Base-by-base conservation (phyloP, 1,140 invertebrate genomes). In the Pectinophora gossypiella region DNA sequence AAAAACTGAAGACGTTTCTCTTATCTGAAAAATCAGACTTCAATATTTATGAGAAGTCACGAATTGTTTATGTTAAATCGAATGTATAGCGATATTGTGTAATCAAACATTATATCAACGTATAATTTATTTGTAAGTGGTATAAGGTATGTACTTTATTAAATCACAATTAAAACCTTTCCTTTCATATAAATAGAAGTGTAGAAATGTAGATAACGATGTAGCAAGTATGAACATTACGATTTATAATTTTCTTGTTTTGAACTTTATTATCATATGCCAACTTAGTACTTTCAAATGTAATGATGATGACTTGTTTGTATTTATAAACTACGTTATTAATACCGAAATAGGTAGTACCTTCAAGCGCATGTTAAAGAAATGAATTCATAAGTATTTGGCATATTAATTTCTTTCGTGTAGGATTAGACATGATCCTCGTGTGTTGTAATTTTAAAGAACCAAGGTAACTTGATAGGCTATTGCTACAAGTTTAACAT, bases 201-300 rank as follows among this genome's bases (percentile, higher is more conserved):
- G 76, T 86, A 86, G 83, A 84, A 84, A 79, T 86, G 82, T 85
- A 85, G 82, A 84, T 83, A 81, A 76, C 68, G 73, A 72, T 51
- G 66, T 83, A 83, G 75, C 51, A 78, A 59, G 54, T 74, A 64
- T 58, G 56, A 68, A 68, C 58, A 71, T 62, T 15, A 40, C 12
- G 16, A 40, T 18, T 40, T 16, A 40, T 40, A 15, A 32, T 32
- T n/a, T 32, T 12, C 27, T 40, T 18, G 16, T 40, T 40, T 40
- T 40, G 36, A 40, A 16, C n/a, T 15, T 40, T 40, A 40, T 16
- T 40, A 15, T 40, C 7, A 40, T 15, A 27, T 16, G 36, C 36
- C 10, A 15, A 18, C 42, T 47, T 47, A 47, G 43, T 16, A 22
- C 38, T 40, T 40, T 40, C 36, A 1, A 40, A 2, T 40, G 36